Evolutionary conservation across 2,888 invertebrate species (phyloP), one percentile per base, ranked within the genome.

Genomic region (Tetragonisca angustula): DNA sequence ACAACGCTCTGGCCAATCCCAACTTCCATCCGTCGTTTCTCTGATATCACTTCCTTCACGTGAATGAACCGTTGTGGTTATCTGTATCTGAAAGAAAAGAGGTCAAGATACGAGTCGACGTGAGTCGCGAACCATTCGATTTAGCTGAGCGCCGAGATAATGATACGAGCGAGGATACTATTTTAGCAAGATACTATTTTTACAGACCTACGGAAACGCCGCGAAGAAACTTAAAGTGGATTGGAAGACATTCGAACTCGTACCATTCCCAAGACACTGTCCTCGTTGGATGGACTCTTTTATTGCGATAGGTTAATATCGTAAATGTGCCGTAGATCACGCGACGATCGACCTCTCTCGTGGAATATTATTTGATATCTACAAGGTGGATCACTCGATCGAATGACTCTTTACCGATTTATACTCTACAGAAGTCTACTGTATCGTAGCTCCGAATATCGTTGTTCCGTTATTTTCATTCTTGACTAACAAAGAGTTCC

Each of bases 21-120:
- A 50, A 62, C 36, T 49, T 50, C 32, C 72, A 72, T 74, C 75
- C 84, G 19, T 6, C 50, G 21, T 64, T 24, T 87, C n/a, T 64
- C 54, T 54, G 56, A 32, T 24, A n/a, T 61, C 74, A 79, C 80
- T 83, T 83, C 74, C 83, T 90, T 90, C 83, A 91, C 90, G 81
- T 92, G 92, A 87, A 90, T 81, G 21, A 93, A 92, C 83, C 91
- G 90, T 92, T 92, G 92, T 92, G 93, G 94, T 94, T 94, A 94
- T 93, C 93, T 94, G 87, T 93, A 93, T 82, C 93, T 94, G 80
- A 13, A 88, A 89, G 56, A 71, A 69, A 43, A 62, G 11, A 50
- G 19, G 72, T 19, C 68, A 52, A 43, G 43, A 68, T 69, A 54
- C 56, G 68, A 32, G 21, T 32, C 61, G 62, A 59, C 56, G 24